Percentiles rank a stretch among this genome's conserved stretches.
These are phyloP conservation scores for Leptobrachium ailaonicum DNA, from an alignment of 2,113 vertebrate genomes.

Conservation along the genomic window DNA sequence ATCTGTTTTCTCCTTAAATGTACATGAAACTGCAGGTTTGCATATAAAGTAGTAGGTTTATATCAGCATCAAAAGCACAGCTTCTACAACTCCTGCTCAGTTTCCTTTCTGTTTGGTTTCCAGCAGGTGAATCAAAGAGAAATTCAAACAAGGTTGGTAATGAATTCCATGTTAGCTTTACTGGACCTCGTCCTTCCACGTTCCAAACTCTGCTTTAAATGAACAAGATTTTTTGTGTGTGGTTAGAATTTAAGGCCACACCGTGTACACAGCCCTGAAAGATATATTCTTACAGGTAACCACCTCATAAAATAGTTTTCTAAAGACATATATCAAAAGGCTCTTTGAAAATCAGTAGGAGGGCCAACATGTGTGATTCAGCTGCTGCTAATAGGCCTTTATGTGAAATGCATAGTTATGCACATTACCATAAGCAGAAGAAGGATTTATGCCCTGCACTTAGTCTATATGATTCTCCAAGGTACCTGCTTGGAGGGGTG, in stretches of 20 bases:
- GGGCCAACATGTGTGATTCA: constrained; percentile 79
- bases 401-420: constrained; percentile 63
- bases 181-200: constrained; percentile 21
- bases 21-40: constrained; percentile 43
- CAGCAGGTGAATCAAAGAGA: constrained; percentile 59
- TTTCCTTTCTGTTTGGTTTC: neutral
- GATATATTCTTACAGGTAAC: constrained; percentile 69
- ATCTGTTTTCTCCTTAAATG: constrained; percentile 15
- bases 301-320: constrained; percentile 71
- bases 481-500: constrained; percentile 71
- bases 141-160: constrained; percentile 59
- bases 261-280: constrained; percentile 55
- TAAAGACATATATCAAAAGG: constrained; percentile 72
- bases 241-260: constrained; percentile 59
- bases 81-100: constrained; percentile 10
- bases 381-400: constrained; percentile 66
- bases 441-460: constrained; percentile 80
- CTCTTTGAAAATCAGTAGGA: constrained; percentile 67
- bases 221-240: constrained; percentile 53
- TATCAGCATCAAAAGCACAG: constrained; percentile 46
- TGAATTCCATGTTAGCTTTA: constrained; percentile 54
- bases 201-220: constrained; percentile 37
- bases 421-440: constrained; percentile 66
- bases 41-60: constrained; percentile 42
- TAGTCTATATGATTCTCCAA: constrained; percentile 62